phyloP scores from a whole-genome alignment of 2,113 vertebrate species.

The Columba livia region DNA sequence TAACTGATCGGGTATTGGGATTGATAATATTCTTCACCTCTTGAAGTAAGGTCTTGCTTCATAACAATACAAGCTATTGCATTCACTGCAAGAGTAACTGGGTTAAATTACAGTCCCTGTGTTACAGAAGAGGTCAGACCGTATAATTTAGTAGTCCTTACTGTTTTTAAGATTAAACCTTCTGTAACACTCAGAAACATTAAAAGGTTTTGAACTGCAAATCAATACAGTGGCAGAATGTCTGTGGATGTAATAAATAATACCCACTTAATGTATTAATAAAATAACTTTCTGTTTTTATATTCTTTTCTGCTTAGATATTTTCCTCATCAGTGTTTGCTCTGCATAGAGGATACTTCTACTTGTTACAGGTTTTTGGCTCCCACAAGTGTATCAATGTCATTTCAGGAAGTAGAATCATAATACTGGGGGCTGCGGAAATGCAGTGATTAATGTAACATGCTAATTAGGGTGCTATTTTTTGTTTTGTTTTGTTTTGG shows the following conservation, averaged over 20 bases:
- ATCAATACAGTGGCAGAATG: neutral
- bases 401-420: constrained; percentile 12
- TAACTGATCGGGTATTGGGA: neutral
- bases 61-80: neutral
- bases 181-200: neutral
- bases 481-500: too few species aligned
- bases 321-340: neutral
- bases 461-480: neutral
- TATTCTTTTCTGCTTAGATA: neutral
- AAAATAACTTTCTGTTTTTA: neutral
- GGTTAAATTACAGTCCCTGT: neutral
- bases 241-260: neutral
- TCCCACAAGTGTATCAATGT: neutral
- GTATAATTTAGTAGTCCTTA: neutral
- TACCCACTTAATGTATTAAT: neutral
- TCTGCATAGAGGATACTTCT: neutral
- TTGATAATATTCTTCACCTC: neutral
- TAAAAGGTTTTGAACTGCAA: neutral
- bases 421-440: neutral
- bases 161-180: neutral
- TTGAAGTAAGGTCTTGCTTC: neutral
- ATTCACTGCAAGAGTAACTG: neutral
- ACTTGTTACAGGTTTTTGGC: neutral
- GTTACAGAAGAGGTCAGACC: neutral
- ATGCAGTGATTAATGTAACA: constrained; percentile 24